Evolutionary conservation across 2,888 invertebrate genomes (phyloP), one percentile per base, ranked within the genome.

Genomic region (Coelopa pilipes): DNA sequence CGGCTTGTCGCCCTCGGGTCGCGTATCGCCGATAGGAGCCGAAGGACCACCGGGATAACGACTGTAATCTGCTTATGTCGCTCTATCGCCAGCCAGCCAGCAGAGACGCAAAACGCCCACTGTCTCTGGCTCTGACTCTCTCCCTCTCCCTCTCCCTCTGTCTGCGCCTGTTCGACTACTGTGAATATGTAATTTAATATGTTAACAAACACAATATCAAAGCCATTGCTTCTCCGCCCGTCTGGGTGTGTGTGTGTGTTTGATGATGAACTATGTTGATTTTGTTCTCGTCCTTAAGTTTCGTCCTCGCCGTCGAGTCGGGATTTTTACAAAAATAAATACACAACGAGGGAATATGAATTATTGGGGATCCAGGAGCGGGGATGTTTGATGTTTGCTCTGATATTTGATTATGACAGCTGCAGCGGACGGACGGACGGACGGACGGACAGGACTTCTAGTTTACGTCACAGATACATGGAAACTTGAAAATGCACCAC

Each of bases 141-240:
- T 59, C 24, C 5, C 57, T 13, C 17, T 59, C 57, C 15, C 15
- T 15, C 34, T 62, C n/a, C 34, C 34, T 24, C 13, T 34, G 45
- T 62, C 15, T 34, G 62, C 3, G 34, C 24, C 7, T 19, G 24
- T 7, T 15, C 21, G 34, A 11, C 13, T 13, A 13, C 11, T 60
- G 21, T 15, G 12, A 21, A 13, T 34, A 62, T 62, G 45, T 62
- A 62, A 62, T 62, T 62, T 62, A 62, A 62, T 62, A 62, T 62
- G 45, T 62, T 62, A 62, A 62, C n/a, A 45, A 62, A 62, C 34
- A 24, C 19, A 60, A 60, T 60, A 60, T 60, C 24, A 59, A 60
- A 19, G n/a, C n/a, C n/a, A 24, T 5, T 5, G 24, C 2, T 15
- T 62, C 1, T 24, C 13, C 15, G 13, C 15, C 21, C n/a, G n/a